Percentiles rank a stretch among this genome's conserved stretches.
Evolutionary conservation across 2,888 invertebrate species (phyloP).

Genomic region (Deilephila elpenor): DNA sequence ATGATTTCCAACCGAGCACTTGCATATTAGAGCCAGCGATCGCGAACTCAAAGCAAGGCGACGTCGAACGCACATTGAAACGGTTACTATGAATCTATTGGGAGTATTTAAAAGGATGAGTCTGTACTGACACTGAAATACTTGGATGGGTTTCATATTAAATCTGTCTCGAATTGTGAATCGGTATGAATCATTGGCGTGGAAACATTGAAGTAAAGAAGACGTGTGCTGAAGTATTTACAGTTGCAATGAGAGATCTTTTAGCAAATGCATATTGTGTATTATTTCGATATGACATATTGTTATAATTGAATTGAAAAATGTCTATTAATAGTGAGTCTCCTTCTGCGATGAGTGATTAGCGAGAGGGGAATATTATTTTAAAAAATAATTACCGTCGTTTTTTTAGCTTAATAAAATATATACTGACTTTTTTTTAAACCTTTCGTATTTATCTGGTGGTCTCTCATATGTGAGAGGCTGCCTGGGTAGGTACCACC

Average conservation of each 20-base stretch:
- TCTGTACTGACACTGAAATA: background rate
- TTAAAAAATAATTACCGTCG: no score
- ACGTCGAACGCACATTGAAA: background rate
- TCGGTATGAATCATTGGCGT: background rate
- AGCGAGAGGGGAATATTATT: no score
- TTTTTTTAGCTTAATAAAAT: no score
- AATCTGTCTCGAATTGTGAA: background rate
- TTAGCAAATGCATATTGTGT: background rate
- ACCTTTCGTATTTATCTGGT: no score
- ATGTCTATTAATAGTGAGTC: no score
- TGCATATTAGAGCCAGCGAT: background rate
- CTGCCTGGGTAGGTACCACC: no score
- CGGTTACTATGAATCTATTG: background rate
- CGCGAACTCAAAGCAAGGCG: background rate
- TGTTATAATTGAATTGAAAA: no score
- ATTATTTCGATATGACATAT: no score
- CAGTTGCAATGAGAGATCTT: background rate
- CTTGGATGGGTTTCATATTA: background rate
- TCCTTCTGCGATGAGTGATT: no score
- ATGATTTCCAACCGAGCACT: slow-evolving; percentile 15
- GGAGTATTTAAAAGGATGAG: background rate
- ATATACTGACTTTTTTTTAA: no score
- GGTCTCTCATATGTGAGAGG: no score
- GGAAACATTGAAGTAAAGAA: background rate
- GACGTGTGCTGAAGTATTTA: background rate